Conservation (phyloP, 2,113 vertebrate species). For the Ascaphus truei region DNA sequence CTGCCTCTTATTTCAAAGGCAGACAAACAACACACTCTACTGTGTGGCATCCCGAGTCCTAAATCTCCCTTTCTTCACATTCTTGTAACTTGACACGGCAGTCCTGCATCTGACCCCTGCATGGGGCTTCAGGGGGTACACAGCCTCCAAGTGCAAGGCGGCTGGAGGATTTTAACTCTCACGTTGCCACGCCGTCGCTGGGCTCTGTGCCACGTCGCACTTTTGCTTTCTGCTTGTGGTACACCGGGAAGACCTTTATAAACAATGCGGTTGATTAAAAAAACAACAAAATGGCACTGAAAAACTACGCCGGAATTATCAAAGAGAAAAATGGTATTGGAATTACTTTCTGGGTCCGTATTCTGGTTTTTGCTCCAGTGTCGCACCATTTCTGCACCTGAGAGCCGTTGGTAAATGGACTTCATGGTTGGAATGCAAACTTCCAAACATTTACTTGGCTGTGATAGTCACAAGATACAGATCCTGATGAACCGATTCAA, state of each 20-base stretch:
- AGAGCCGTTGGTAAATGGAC: no score
- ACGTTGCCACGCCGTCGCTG: background rate
- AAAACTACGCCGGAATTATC: no score
- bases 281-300: no score
- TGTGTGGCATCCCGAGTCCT: conserved; percentile 60
- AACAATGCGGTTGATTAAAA: no score
- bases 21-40: conserved; percentile 65
- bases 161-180: conserved; percentile 15
- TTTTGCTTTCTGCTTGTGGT: background rate
- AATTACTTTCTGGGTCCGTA: no score
- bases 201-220: conserved; percentile 22
- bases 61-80: conserved; percentile 74
- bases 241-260: background rate
- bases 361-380: no score
- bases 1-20: conserved; percentile 71
- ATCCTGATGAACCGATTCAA: no score
- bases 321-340: no score
- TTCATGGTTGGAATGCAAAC: no score
- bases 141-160: background rate
- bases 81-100: conserved; percentile 59
- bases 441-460: no score
- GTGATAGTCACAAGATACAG: no score
- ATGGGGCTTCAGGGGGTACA: conserved; percentile 35
- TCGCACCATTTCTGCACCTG: no score
- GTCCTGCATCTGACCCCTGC: conserved; percentile 57